These are phyloP conservation scores for Urocitellus parryii DNA, from an alignment of 2,113 vertebrate genomes.

Conservation along the genomic window DNA sequence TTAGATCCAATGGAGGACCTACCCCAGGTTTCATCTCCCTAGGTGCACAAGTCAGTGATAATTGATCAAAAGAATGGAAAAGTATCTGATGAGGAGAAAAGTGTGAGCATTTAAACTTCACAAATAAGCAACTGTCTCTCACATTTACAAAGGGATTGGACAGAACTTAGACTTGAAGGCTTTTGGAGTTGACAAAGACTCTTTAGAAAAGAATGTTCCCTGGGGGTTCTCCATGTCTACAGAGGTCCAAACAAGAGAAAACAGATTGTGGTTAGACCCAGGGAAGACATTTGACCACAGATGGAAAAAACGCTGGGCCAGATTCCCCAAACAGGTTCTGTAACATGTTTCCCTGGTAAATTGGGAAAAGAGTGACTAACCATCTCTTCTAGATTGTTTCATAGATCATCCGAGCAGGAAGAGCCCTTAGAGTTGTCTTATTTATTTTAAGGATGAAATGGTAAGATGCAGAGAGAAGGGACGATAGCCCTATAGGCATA, in stretches of 20 bases:
- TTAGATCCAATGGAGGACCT: not conserved
- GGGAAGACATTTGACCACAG: constrained; percentile 61
- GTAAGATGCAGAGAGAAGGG: not conserved
- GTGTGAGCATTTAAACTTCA: not conserved
- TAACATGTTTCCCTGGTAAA: not conserved
- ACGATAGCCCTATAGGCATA: not conserved
- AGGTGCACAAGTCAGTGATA: constrained; percentile 29
- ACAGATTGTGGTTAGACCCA: constrained; percentile 11
- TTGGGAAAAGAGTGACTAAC: not conserved
- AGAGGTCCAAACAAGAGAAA: constrained; percentile 68
- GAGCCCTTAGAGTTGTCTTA: constrained; percentile 24
- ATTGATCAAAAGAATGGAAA: constrained; percentile 13
- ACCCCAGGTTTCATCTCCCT: not conserved
- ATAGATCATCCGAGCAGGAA: constrained; percentile 33
- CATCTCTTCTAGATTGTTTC: constrained; percentile 26
- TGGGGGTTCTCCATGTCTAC: constrained; percentile 51
- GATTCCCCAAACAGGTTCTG: constrained; percentile 51
- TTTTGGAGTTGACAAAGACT: constrained; percentile 49
- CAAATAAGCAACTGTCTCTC: not conserved
- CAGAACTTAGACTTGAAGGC: constrained; percentile 45
- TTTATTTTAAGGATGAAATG: constrained; percentile 41
- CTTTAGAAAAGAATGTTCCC: constrained; percentile 64
- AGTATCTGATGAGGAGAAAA: not conserved
- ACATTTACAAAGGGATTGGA: not conserved
- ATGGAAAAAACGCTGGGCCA: constrained; percentile 37